phyloP scores from a whole-genome alignment of 2,113 vertebrate species.

The Callorhinus ursinus region DNA sequence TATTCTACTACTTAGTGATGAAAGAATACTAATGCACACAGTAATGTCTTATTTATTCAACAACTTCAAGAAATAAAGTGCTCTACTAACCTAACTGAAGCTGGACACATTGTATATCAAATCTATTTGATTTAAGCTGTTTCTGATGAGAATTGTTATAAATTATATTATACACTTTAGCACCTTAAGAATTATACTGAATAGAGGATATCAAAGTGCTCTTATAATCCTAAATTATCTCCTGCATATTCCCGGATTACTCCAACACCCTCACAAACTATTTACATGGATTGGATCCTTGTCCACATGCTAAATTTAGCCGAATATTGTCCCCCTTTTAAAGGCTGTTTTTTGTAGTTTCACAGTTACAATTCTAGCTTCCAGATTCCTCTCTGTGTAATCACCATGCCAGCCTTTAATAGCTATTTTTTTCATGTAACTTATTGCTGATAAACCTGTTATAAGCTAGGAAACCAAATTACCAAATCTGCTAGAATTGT shows the following conservation, averaged over 20 bases:
- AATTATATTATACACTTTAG: neutral
- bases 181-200: neutral
- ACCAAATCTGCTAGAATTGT: neutral
- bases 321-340: neutral
- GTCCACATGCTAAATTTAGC: neutral
- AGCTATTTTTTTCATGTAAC: neutral
- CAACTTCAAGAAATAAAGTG: neutral
- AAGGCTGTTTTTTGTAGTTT: constrained; percentile 4
- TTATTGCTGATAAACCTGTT: constrained; percentile 28
- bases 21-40: neutral
- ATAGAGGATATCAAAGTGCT: neutral
- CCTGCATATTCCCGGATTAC: neutral
- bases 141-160: neutral
- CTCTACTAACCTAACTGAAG: constrained; percentile 6
- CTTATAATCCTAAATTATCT: neutral
- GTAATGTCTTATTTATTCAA: neutral
- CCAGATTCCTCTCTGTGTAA: neutral
- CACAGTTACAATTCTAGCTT: neutral
- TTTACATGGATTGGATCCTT: neutral
- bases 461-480: neutral
- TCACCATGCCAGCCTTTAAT: neutral
- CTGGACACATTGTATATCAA: neutral
- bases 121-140: neutral
- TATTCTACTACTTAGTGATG: neutral
- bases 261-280: neutral